Percentiles rank a stretch among this genome's conserved stretches.
phyloP scores from a whole-genome alignment of 1,140 invertebrate genomes.

The Listronotus bonariensis region DNA sequence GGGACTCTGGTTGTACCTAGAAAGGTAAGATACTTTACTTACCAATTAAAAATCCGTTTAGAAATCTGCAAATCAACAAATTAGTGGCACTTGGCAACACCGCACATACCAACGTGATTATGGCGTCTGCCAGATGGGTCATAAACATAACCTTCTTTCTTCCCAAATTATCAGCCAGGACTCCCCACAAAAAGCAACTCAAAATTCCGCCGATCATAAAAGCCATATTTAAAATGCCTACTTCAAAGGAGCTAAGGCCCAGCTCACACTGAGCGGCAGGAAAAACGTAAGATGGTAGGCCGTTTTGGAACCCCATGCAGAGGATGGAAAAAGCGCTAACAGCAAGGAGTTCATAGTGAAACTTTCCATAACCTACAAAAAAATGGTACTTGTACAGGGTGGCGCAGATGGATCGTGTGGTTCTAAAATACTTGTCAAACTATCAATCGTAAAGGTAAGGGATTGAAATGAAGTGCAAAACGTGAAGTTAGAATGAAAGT shows the following conservation, averaged over 20 bases:
- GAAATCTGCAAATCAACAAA: slow-evolving; percentile 57
- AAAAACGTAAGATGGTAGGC: slow-evolving; percentile 62
- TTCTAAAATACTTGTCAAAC: too few relatives aligned
- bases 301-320: slow-evolving; percentile 63
- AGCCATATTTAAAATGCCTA: slow-evolving; percentile 51
- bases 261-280: slow-evolving; percentile 56
- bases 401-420: too few relatives aligned
- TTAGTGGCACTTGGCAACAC: slow-evolving; percentile 55
- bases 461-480: too few relatives aligned
- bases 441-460: too few relatives aligned
- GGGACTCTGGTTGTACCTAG: background rate
- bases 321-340: slow-evolving; percentile 52
- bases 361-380: slow-evolving; percentile 54
- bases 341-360: slow-evolving; percentile 50
- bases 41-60: slow-evolving; percentile 62
- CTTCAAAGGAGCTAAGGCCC: slow-evolving; percentile 47
- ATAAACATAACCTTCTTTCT: slow-evolving; percentile 61
- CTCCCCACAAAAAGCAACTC: slow-evolving; percentile 54
- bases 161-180: slow-evolving; percentile 51
- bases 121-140: slow-evolving; percentile 62
- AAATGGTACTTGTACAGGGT: too few relatives aligned
- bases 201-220: slow-evolving; percentile 52
- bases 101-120: slow-evolving; percentile 59
- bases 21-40: slow-evolving; percentile 43
- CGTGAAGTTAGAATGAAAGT: too few relatives aligned